phyloP scores from a whole-genome alignment of 2,113 vertebrate species.

The Ictidomys tridecemlineatus region DNA sequence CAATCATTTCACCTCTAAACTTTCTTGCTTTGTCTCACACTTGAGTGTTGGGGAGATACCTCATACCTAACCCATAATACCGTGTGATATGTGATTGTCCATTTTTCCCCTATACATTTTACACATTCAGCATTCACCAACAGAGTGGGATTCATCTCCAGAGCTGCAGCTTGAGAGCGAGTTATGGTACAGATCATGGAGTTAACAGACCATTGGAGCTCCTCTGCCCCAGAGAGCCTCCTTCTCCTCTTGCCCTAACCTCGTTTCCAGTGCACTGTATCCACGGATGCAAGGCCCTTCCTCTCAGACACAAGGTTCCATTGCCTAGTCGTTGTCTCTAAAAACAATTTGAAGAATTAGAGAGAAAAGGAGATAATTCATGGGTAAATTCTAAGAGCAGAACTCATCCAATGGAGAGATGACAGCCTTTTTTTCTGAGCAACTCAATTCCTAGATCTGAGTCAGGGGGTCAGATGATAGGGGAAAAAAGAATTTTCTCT shows the following conservation, averaged over 20 bases:
- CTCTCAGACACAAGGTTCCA: not conserved
- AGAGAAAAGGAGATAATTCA: not conserved
- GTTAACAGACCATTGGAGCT: not conserved
- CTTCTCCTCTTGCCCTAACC: not conserved
- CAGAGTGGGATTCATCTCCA: not conserved
- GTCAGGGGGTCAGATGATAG: not conserved
- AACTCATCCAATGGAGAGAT: not conserved
- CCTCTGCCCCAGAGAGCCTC: not conserved
- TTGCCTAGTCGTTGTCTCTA: not conserved
- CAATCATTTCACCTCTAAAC: no score
- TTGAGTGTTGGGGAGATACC: no score
- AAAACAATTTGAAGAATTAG: not conserved
- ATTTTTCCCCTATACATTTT: not conserved
- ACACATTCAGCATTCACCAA: not conserved
- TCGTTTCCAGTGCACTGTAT: not conserved
- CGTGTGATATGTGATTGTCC: not conserved
- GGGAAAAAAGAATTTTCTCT: not conserved
- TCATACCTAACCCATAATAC: no score
- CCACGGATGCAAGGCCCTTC: rapidly evolving
- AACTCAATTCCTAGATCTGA: not conserved
- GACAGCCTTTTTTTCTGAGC: not conserved
- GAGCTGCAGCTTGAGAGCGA: not conserved
- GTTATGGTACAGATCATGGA: rapidly evolving
- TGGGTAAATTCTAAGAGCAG: not conserved
- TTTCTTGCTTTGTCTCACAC: no score